Base-by-base conservation (phyloP, 1,140 invertebrate species). In the Ooceraea biroi region DNA sequence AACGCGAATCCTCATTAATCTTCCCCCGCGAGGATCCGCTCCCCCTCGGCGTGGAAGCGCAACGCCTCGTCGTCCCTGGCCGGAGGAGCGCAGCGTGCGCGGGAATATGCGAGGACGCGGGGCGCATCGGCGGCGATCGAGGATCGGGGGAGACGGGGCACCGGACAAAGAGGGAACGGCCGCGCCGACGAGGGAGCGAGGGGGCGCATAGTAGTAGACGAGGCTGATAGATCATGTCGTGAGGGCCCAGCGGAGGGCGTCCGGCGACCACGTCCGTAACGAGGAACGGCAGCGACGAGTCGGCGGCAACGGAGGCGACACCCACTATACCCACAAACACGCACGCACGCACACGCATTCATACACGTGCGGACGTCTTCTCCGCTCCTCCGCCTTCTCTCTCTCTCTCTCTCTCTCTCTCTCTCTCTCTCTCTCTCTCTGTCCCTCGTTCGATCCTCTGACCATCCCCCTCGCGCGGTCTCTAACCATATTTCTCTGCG, bases 211-310 rank as follows among this genome's bases (percentile, higher is more conserved):
- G 85, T 85, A 55, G 87, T 88, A 88, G 87, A 87, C 83, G 82
- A 91, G 86, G 71, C 90, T 89, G 90, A 89, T 89, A 89, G 90
- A 91, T 90, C 89, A 89, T 91, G 90, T 91, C 89, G 90, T 63
- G 85, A 88, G 90, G 85, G 85, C 73, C 36, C 55, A 77, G 82
- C 83, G 85, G 85, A 88, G 87, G 88, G 84, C 84, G 88, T 91
- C 87, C 88, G 66, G 91, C 90, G 86, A 91, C 87, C 86, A 87
- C 83, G 89, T 90, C 88, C 90, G 91, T 92, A 93, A 94, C 91
- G 90, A 94, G 91, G 87, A 93, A 88, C 89, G 88, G 87, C 89
- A 88, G 90, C 87, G 78, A 84, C 89, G n/a, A n/a, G 86, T 85
- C 87, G 85, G 74, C 86, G 68, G 73, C 86, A 73, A 72, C 68